Percentiles rank a stretch among this genome's conserved stretches.
phyloP scores from a whole-genome alignment of 2,113 vertebrate genomes.

The Capricornis sumatraensis region DNA sequence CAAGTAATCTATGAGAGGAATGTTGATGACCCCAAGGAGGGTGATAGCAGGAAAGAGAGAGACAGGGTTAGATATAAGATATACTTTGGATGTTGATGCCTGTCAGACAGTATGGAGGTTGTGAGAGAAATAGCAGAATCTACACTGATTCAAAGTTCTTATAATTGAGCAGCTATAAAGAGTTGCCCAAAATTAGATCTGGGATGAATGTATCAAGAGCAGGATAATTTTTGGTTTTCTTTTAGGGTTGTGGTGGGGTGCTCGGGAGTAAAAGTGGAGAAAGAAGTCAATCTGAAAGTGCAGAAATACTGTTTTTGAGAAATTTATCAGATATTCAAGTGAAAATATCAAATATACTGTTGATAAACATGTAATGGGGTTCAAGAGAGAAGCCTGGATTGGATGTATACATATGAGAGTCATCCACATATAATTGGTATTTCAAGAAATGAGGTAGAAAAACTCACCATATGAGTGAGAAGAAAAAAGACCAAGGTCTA shows the following conservation, averaged over 20 bases:
- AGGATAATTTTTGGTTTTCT: not conserved
- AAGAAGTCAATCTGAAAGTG: not conserved
- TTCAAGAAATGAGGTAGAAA: not conserved
- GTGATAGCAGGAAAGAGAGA: not conserved
- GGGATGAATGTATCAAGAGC: not conserved
- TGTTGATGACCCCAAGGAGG: not conserved
- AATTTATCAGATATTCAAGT: not conserved
- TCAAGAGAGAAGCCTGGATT: not conserved
- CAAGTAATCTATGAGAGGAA: not conserved
- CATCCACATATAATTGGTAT: not conserved
- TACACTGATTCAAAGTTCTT: not conserved
- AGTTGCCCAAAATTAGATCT: not conserved
- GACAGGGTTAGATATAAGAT: not conserved
- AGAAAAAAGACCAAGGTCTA: not conserved
- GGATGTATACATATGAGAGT: not conserved
- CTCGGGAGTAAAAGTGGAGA: not conserved
- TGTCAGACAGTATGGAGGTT: not conserved
- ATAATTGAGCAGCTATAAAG: not conserved
- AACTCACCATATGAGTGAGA: not conserved
- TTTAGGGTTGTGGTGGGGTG: rapidly evolving
- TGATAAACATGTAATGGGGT: not conserved
- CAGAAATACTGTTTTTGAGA: not conserved
- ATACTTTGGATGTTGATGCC: not conserved
- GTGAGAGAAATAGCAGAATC: not conserved
- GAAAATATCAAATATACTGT: not conserved